phyloP scores from a whole-genome alignment of 2,113 vertebrate genomes.

The Dinomys branickii region DNA sequence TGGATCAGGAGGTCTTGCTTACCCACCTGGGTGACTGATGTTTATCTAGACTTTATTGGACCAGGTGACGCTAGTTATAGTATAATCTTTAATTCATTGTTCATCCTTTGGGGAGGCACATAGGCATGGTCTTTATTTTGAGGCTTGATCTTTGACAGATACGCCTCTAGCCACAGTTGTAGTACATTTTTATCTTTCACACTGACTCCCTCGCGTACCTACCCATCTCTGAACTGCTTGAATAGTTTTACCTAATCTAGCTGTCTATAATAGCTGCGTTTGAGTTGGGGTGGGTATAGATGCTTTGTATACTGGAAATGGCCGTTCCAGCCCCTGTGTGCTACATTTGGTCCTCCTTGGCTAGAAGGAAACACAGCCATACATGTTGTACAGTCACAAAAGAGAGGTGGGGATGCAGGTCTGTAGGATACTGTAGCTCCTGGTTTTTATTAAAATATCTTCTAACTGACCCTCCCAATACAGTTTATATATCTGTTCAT shows the following conservation, averaged over 20 bases:
- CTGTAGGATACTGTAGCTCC: background rate
- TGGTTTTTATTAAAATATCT: background rate
- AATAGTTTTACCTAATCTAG: background rate
- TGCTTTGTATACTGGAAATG: background rate
- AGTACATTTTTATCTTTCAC: background rate
- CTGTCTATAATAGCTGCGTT: background rate
- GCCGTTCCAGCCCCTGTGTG: background rate
- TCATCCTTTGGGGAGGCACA: background rate
- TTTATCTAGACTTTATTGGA: background rate
- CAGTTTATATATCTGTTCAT: background rate
- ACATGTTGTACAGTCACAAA: no score
- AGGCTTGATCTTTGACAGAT: background rate
- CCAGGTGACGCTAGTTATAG: background rate
- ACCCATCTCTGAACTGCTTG: background rate
- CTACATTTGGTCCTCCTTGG: background rate
- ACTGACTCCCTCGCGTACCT: background rate
- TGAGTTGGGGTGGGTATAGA: background rate
- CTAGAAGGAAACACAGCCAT: background rate
- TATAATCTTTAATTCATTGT: background rate
- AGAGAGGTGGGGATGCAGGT: background rate
- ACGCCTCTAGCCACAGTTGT: background rate
- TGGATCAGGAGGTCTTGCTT: background rate
- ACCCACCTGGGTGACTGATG: background rate
- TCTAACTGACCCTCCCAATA: background rate
- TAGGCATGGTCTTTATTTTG: background rate